Evolutionary conservation across 1,140 invertebrate species (phyloP), one percentile per base, ranked within the genome.

Genomic region (Anastatus disparis): DNA sequence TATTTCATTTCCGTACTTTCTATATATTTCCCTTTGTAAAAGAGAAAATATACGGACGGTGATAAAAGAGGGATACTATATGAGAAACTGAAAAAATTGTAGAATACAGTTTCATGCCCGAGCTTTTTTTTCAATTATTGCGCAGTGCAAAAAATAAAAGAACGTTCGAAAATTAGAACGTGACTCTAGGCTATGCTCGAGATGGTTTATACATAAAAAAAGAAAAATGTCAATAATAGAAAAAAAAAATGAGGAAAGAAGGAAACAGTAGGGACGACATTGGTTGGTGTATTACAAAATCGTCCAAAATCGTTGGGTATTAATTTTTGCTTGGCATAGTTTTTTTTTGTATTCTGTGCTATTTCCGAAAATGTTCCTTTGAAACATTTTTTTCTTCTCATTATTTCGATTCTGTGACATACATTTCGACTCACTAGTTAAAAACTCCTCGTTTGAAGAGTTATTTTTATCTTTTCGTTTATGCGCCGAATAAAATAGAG

Each of bases 61-160:
- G 35, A 58, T 40, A 58, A 58, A 58, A 40, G 53, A 22, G 26
- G 17, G 31, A 9, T 13, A 8, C 31, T 35, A 10, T 10, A 10
- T 10, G n/a, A 3, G 10, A 24, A 29, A 42, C 52, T 31, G 38
- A 52, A 52, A 64, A 52, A 52, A 52, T 64, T 12, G 26, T 15
- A n/a, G 61, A 58, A 44, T 27, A 27, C 48, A 9, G 9, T 65
- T 65, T 58, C 10, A 58, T 35, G 12, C 17, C n/a, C 13, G 29
- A 38, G 46, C 9, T 65, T 55, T 55, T n/a, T n/a, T n/a, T 44
- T 22, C 10, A 64, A 64, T 52, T 38, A 64, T 53, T 27, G 63
- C n/a, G 9, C 7, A 20, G 27, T 12, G 26, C 12, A 27, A 26
- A 46, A 44, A 24, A 56, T 56, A 35, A 26, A 2, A 58, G 38